Evolutionary conservation across 1,140 invertebrate genomes (phyloP).

Genomic region (Camponotus vicinus): DNA sequence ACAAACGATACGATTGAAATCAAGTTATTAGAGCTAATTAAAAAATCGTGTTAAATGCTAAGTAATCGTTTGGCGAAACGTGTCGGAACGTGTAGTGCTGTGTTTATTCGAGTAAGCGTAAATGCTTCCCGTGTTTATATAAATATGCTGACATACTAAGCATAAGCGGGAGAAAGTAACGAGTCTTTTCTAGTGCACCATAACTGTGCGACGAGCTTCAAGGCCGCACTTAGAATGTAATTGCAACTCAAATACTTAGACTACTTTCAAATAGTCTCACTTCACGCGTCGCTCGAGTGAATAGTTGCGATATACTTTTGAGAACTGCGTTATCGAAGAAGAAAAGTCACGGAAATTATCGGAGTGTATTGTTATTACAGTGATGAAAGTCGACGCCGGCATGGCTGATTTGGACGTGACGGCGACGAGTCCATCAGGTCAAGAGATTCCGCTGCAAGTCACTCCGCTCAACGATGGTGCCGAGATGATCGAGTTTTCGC

Average conservation of each 20-base stretch:
- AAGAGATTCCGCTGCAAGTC: conserved; percentile 94
- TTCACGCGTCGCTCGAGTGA: conserved; percentile 55
- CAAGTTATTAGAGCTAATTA: not conserved
- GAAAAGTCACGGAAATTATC: not conserved
- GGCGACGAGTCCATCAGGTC: conserved; percentile 95
- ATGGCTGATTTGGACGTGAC: conserved; percentile 96
- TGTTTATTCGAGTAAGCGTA: not conserved
- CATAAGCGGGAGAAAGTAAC: conserved; percentile 75
- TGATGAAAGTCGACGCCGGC: conserved; percentile 95
- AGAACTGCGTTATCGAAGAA: not conserved
- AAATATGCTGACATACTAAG: conserved; percentile 23
- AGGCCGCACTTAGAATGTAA: conserved; percentile 77
- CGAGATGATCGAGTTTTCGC: conserved; percentile 94
- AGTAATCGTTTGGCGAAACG: not conserved
- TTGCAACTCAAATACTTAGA: conserved; percentile 74
- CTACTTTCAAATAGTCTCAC: conserved; percentile 82
- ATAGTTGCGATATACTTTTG: conserved; percentile 23
- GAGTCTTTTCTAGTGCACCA: conserved; percentile 71
- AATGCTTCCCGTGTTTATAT: conserved; percentile 18
- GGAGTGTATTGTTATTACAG: conserved; percentile 85
- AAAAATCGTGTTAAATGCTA: conserved; percentile 2
- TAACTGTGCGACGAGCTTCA: conserved; percentile 74
- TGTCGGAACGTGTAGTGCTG: not conserved
- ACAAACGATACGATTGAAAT: conserved; percentile 10
- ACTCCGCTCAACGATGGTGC: conserved; percentile 91